Conservation (phyloP, 2,113 vertebrate species). For the Sisor rabdophorus region DNA sequence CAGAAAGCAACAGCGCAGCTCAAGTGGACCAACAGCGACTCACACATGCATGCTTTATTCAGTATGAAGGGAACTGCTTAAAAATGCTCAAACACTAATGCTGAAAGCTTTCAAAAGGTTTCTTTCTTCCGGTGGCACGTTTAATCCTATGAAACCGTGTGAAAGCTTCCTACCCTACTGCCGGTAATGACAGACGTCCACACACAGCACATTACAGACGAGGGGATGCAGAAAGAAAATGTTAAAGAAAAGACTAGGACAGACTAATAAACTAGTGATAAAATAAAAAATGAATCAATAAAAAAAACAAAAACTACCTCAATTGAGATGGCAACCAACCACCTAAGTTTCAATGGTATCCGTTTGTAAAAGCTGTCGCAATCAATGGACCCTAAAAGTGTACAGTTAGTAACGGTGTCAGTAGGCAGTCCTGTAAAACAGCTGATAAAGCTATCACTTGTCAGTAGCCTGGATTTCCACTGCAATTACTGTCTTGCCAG, state of each 20-base stretch:
- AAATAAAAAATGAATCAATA: slow-evolving; percentile 37
- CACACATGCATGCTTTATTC: slow-evolving; percentile 19
- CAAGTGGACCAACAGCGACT: slow-evolving; percentile 26
- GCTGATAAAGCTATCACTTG: slow-evolving; percentile 52
- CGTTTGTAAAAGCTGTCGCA: slow-evolving; percentile 97
- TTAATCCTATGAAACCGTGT: slow-evolving; percentile 34
- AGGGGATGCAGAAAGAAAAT: slow-evolving; percentile 9
- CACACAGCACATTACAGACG: slow-evolving; percentile 22
- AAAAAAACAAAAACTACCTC: slow-evolving; percentile 90
- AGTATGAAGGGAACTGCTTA: slow-evolving; percentile 39
- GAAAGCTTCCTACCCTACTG: slow-evolving; percentile 32
- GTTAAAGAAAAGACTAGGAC: slow-evolving; percentile 8
- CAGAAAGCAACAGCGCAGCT: slow-evolving; percentile 44
- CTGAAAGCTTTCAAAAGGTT: slow-evolving; percentile 48
- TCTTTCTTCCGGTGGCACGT: slow-evolving; percentile 3
- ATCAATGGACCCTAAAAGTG: slow-evolving; percentile 96
- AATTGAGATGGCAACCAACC: slow-evolving; percentile 87
- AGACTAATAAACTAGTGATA: slow-evolving; percentile 25
- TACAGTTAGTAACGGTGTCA: slow-evolving; percentile 89
- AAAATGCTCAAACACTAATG: slow-evolving; percentile 25
- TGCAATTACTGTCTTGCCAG: slow-evolving; percentile 74
- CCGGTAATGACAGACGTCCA: slow-evolving; percentile 27
- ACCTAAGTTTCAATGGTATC: slow-evolving; percentile 93
- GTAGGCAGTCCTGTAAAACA: slow-evolving; percentile 77
- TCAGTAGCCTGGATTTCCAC: slow-evolving; percentile 65